These are phyloP conservation scores for Nomada ferruginata DNA, from an alignment of 2,888 invertebrate genomes.

Conservation along the genomic window DNA sequence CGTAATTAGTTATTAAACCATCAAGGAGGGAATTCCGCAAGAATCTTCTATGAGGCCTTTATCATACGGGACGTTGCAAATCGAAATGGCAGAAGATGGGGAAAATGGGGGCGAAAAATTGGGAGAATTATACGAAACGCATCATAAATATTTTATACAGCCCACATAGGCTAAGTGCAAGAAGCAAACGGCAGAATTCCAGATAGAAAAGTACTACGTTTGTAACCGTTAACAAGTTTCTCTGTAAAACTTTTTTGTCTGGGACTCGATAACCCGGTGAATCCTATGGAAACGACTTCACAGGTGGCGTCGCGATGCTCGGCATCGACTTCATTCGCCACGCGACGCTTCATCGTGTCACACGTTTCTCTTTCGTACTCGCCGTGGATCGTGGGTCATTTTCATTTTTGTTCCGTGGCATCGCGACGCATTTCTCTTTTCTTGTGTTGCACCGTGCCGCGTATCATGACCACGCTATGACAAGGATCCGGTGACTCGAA, in stretches of 20 bases:
- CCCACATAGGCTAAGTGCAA: too few relatives aligned
- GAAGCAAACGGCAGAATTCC: too few relatives aligned
- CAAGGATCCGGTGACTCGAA: conserved; percentile 24
- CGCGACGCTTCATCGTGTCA: conserved; percentile 72
- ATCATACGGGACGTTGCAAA: too few relatives aligned
- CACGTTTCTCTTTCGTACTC: conserved; percentile 20
- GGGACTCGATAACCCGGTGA: conserved; percentile 24
- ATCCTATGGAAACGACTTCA: conserved; percentile 54
- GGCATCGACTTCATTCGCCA: conserved; percentile 74
- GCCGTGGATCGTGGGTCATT: conserved; percentile 4
- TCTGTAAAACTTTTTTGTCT: background rate
- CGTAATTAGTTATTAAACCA: background rate
- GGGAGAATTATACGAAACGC: too few relatives aligned
- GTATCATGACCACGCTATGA: conserved; percentile 21
- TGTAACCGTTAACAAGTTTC: background rate
- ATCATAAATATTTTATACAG: too few relatives aligned
- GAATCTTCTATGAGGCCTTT: too few relatives aligned
- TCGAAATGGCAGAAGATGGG: too few relatives aligned
- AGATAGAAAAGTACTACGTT: background rate
- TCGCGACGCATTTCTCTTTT: conserved; percentile 1
- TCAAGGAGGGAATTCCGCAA: background rate
- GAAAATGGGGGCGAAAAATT: too few relatives aligned
- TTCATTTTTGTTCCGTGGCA: background rate
- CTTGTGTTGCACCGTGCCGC: background rate
- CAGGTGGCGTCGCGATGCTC: conserved; percentile 73